Percentiles rank a stretch among this genome's conserved stretches.
phyloP scores from a whole-genome alignment of 2,797 vertebrate genomes.

The Gymnopithys bicolor region DNA sequence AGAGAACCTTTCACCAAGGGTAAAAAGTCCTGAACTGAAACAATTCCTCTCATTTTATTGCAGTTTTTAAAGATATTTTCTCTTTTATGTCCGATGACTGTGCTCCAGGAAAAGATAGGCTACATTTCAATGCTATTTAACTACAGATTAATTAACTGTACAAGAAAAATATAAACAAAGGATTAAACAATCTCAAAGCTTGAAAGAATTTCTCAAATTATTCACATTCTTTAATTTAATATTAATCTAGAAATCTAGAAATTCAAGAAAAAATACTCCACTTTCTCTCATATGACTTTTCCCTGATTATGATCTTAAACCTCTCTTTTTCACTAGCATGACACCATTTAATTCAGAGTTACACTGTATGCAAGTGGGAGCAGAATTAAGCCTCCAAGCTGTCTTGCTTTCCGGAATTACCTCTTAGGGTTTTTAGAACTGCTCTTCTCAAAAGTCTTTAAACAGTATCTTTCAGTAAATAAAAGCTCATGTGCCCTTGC shows the following conservation, averaged over 20 bases:
- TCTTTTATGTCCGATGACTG: neutral
- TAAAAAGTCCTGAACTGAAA: neutral
- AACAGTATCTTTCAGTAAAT: constrained; percentile 51
- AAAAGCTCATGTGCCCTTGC: constrained; percentile 38
- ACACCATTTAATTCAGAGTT: neutral
- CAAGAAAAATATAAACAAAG: neutral
- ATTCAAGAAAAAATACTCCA: neutral
- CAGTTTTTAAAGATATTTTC: neutral
- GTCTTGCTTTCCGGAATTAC: neutral
- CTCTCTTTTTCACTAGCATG: neutral
- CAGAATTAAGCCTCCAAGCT: neutral
- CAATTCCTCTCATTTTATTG: neutral
- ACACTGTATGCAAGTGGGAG: neutral
- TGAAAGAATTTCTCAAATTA: neutral
- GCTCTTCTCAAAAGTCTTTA: constrained; percentile 56
- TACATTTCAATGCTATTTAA: constrained; percentile 39
- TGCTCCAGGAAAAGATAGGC: neutral
- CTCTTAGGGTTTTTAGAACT: constrained; percentile 11
- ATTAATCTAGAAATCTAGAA: neutral
- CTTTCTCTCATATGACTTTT: neutral
- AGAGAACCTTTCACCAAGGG: neutral
- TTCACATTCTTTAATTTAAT: neutral
- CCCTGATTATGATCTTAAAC: neutral
- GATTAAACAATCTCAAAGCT: neutral
- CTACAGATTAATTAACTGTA: neutral